Evolutionary conservation across 2,113 vertebrate species (phyloP), one percentile per base, ranked within the genome.

Genomic region (Xyrauchen texanus): DNA sequence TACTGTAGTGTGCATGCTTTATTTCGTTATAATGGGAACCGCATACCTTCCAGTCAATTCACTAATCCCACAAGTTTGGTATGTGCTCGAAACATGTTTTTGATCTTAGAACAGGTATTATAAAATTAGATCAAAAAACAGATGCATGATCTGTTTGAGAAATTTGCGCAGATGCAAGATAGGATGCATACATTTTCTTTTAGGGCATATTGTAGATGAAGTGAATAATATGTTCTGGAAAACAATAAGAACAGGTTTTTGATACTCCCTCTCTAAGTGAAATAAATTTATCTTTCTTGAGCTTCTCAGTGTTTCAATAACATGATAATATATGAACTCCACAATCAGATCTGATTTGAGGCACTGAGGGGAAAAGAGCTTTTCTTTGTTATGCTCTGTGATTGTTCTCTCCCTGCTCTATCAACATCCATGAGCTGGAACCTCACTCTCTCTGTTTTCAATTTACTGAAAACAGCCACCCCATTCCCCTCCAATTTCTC

Each of bases 311-410:
- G 1, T 34, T 34, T 34, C 21, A 34, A 34, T 34, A 13, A 61
- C 0, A 61, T 73, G 13, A 73, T 11, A 16, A 60, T 49, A 34
- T 73, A 73, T 13, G 4, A 61, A 62, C n/a, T 61, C 57, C 9
- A 6, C 47, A 69, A 49, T 73, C n/a, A 73, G 42, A 42, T 57
- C 52, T 52, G 16, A 68, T 68, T 12, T 72, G 53, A 72, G 21
- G 21, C 10, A 42, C 51, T 72, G 34, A 75, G 65, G 71, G 62
- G 47, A 69, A 81, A 84, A 13, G 7, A 8, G 55, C 9, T 77
- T 81, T 69, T 65, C 21, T 34, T 34, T 34, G 21, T 84, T 85
- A 82, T 8, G 74, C 68, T 62, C 57, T 16, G 71, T 80, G 78
- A 42, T 72, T 68, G 61, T 73, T 58, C 77, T 81, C 21, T 80